Evolutionary conservation across 2,888 invertebrate genomes (phyloP), one percentile per base, ranked within the genome.

Genomic region (Andrena fulva): DNA sequence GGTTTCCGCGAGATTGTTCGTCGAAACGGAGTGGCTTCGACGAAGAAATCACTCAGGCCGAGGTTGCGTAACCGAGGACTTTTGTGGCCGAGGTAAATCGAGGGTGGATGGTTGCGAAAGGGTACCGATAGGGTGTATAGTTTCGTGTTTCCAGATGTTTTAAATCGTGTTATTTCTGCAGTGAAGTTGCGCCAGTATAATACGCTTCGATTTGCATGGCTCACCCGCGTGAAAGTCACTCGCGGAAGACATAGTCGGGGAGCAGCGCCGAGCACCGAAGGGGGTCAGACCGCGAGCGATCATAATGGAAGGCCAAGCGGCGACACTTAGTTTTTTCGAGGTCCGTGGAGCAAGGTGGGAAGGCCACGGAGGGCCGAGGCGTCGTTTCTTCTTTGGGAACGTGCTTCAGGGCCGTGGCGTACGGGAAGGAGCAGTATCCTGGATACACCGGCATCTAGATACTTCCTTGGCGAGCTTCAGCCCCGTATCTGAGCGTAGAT

Each of bases 401-500:
- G 82, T 80, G 84, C 35, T 77, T 68, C 83, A 54, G 75, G 79
- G 54, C 66, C 77, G 77, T 20, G 88, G 71, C 77, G 79, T 85
- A 82, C 85, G 81, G 72, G 86, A 87, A 87, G 89, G 81, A 85
- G 82, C 86, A 89, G 89, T 91, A 91, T 91, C 90, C 91, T 90
- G 91, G 91, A 91, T 91, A 90, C 88, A 82, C 90, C 81, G 89
- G 90, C 89, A 91, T 91, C 91, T 91, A 91, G 91, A 91, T 91
- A 90, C 91, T 91, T 91, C 89, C 90, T 90, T 86, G 87, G 90
- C 85, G 89, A 86, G 91, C 87, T 89, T 85, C 82, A 90, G 88
- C 71, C 83, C 87, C 89, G 89, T 92, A 92, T 92, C 92, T 91
- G 86, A 89, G 90, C 90, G 91, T 92, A 93, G 93, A 93, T 93